Base-by-base conservation (phyloP, 2,797 vertebrate genomes). In the Simalia tracyae region DNA sequence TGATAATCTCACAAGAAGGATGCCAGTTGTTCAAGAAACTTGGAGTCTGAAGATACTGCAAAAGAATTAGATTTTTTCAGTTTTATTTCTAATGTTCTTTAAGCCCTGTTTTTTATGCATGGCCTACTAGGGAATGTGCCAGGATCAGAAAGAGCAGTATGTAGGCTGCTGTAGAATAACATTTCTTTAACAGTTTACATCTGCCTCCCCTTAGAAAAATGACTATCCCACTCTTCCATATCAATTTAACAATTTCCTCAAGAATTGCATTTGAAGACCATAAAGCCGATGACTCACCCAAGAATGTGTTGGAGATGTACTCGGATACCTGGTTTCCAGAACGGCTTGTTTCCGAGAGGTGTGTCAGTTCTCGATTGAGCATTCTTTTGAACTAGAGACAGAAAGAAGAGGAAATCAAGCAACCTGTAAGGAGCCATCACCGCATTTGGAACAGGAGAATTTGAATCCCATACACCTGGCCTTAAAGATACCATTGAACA, bases 321-420 rank as follows among this genome's bases (percentile, higher is more conserved):
- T 99, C 98, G 0, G 98, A 99, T 94, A 99, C 98, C 96, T 99
- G 99, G 96, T 98, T 99, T 95, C 99, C 99, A 0, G 99, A 99
- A 93, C 98, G 98, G 93, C 99, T 98, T n/a, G 98, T 98, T 97
- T 98, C 99, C 0, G 99, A 99, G 26, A 99, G 97, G 94, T 99
- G 98, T 0, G 98, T 98, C 96, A 99, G 97, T 96, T 99, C 99
- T 26, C 99, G 98, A 96, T 97, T 99, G 96, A 99, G 98, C 98
- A 99, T 99, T 97, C 98, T 98, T 96, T 98, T 99, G 97, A 99
- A 99, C 99, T 99, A 98, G 0, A 28, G 86, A 86, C 14, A 28
- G 17, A 85, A 22, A 66, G 66, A 28, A 36, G 11, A 50, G n/a
- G 2, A 57, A 81, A 81, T 24, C 22, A 81, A 42, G 22, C 26